Conservation (phyloP, 2,797 vertebrate genomes). For the Oreortyx pictus region DNA sequence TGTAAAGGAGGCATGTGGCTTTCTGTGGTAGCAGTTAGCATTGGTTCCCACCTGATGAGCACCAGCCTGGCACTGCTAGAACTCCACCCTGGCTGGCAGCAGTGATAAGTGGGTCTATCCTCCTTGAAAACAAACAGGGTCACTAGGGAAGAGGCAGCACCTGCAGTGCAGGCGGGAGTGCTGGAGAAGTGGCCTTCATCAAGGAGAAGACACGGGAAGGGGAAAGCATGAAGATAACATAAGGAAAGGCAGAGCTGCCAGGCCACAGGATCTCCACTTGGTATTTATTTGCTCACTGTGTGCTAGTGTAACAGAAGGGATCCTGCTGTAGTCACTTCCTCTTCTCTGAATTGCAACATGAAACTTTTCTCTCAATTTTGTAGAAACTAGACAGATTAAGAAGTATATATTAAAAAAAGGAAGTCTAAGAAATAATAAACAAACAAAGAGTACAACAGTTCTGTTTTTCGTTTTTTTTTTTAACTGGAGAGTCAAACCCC, state of each 20-base stretch:
- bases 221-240: background rate
- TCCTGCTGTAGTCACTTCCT: background rate
- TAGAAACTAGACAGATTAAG: background rate
- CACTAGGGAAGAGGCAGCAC: background rate
- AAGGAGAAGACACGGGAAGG: background rate
- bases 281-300: background rate
- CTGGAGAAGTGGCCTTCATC: background rate
- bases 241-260: background rate
- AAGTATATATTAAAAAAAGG: background rate
- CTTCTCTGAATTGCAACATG: background rate
- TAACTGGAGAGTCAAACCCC: background rate
- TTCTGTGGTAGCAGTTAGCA: background rate
- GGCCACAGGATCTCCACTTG: background rate
- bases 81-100: background rate
- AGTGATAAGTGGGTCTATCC: rapidly evolving
- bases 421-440: background rate
- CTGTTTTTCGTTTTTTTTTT: background rate
- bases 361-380: background rate
- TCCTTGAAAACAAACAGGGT: rapidly evolving
- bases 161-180: background rate
- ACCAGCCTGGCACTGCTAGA: rapidly evolving
- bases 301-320: background rate
- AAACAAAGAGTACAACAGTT: too few relatives aligned
- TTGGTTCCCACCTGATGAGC: background rate
- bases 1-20: background rate